These are phyloP conservation scores for Pseudoips prasinana DNA, from an alignment of 2,888 invertebrate species.

Conservation along the genomic window DNA sequence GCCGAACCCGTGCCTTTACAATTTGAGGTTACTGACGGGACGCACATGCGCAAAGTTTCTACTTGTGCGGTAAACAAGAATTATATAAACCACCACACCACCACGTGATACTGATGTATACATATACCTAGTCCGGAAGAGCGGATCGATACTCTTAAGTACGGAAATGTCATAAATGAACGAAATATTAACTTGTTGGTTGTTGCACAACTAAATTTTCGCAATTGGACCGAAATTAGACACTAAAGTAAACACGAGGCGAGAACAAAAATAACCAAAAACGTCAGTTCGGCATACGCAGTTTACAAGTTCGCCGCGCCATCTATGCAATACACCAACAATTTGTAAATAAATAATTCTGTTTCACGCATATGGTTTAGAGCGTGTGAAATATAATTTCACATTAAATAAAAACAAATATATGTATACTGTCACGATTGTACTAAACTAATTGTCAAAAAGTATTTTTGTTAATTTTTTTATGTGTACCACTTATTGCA, in stretches of 20 bases:
- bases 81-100: conserved; percentile 83
- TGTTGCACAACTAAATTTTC: conserved; percentile 75
- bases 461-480: too few relatives aligned
- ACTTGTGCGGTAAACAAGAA: conserved; percentile 82
- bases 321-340: conserved; percentile 71
- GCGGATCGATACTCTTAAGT: conserved; percentile 71
- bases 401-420: too few relatives aligned
- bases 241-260: conserved; percentile 83
- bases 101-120: conserved; percentile 82
- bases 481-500: too few relatives aligned
- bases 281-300: conserved; percentile 81
- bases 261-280: conserved; percentile 83
- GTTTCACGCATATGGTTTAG: conserved; percentile 35
- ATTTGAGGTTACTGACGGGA: conserved; percentile 81
- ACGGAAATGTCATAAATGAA: conserved; percentile 44
- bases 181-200: conserved; percentile 60
- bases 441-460: too few relatives aligned
- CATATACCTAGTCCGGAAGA: conserved; percentile 74
- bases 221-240: conserved; percentile 77
- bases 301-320: conserved; percentile 77
- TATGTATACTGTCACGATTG: too few relatives aligned
- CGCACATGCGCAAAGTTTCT: conserved; percentile 82
- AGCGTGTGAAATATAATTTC: too few relatives aligned
- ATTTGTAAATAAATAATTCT: conserved; percentile 50
- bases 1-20: conserved; percentile 72